Base-by-base conservation (phyloP, 2,113 vertebrate species). In the Ellobius talpinus region DNA sequence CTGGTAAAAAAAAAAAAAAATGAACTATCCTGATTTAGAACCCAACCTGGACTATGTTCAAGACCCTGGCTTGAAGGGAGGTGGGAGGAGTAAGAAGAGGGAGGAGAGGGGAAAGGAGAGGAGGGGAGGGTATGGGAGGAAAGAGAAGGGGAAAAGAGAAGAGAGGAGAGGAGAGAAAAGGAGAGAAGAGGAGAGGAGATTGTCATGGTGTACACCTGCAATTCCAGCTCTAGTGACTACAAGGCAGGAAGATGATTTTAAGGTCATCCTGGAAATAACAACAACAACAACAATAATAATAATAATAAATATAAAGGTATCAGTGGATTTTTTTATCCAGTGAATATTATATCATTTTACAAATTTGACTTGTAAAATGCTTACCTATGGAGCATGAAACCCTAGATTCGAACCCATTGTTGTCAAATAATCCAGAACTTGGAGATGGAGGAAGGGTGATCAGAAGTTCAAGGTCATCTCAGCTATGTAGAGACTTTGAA, bases 171-270 rank as follows among this genome's bases (percentile, higher is more conserved):
- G 23, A 1, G 1, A 14, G 50, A 10, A 50, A 10, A 50, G 50
- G 19, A 13, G 24, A 9, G 39, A 1, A 14, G 29, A 4, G 12
- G 5, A 13, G 26, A 29, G 7, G 29, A 5, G n/a, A 5, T 14
- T 39, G 12, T n/a, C 36, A n/a, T 39, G 10, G 55, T 61, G 6
- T 4, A 17, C 81, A 63, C 55, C n/a, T 52, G 8, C 47, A 52
- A 23, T n/a, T 81, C 19, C 19, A 55, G 50, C 33, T 81, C 5
- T 55, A 52, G 17, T 36, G 78, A 81, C n/a, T 23, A 0, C 50
- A 55, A 55, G 78, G 33, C 33, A 55, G 78, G 50, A 81, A 36
- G 19, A 23, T n/a, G 16, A 79, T 31, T 55, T 79, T 55, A 19
- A 23, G 47, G 47, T 55, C 78, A n/a, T 12, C 33, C 50, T n/a